These are phyloP conservation scores for Acrocephalus arundinaceus DNA, from an alignment of 2,113 vertebrate species.

Conservation along the genomic window DNA sequence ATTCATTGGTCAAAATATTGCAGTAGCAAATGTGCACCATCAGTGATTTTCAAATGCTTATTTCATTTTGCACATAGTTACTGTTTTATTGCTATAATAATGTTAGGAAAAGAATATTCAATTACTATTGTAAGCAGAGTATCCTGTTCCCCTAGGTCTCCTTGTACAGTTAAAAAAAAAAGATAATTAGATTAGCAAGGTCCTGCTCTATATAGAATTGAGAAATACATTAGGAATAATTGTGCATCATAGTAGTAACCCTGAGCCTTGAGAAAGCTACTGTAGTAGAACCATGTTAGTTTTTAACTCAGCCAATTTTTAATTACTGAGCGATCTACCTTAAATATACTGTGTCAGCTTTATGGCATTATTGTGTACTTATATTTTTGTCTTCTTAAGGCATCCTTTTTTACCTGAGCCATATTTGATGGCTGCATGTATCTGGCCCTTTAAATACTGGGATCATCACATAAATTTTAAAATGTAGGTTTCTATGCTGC, in stretches of 20 bases:
- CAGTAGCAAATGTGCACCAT: neutral
- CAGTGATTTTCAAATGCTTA: neutral
- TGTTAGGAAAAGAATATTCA: neutral
- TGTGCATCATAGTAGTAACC: neutral
- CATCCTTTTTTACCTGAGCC: neutral
- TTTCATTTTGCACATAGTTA: neutral
- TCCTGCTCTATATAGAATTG: constrained; percentile 3
- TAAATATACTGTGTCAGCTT: neutral
- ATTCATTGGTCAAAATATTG: neutral
- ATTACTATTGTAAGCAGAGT: neutral
- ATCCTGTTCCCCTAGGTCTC: neutral
- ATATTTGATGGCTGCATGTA: neutral
- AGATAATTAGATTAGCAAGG: neutral
- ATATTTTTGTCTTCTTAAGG: neutral
- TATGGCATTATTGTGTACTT: neutral
- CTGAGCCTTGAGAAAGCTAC: neutral
- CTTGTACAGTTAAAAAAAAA: neutral
- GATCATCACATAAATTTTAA: neutral
- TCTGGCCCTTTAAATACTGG: constrained; percentile 17
- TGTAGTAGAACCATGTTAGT: neutral
- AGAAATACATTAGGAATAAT: constrained; percentile 4
- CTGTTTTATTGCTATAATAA: constrained; percentile 6
- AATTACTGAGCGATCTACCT: neutral
- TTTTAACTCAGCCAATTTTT: neutral
- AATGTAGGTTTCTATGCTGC: neutral